Evolutionary conservation across 2,888 invertebrate species (phyloP).

Genomic region (Campaea margaritaria): DNA sequence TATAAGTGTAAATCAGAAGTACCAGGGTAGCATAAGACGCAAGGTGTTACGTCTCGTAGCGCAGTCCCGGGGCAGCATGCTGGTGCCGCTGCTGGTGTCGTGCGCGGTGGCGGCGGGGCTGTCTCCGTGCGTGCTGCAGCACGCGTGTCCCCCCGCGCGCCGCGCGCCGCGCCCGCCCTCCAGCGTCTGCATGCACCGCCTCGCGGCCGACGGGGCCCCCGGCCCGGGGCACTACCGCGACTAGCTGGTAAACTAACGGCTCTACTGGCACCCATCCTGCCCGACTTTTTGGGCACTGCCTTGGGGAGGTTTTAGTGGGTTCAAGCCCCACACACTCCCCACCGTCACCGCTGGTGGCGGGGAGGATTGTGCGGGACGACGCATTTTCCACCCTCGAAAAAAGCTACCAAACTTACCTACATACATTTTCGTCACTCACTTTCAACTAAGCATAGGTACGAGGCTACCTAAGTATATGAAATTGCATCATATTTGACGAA

Average conservation of each 20-base stretch:
- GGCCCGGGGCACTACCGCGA: neutral
- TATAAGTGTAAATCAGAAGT: too few species aligned
- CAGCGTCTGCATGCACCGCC: constrained; percentile 73
- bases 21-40: too few species aligned
- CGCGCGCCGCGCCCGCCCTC: constrained; percentile 55
- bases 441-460: too few species aligned
- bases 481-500: constrained; percentile 55
- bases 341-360: too few species aligned
- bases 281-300: too few species aligned
- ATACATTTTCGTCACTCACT: too few species aligned
- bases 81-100: constrained; percentile 57
- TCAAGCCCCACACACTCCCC: too few species aligned
- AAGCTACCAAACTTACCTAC: too few species aligned
- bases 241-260: neutral
- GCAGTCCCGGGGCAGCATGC: constrained; percentile 40
- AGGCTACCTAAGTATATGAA: neutral
- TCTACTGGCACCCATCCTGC: too few species aligned
- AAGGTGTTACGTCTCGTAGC: neutral
- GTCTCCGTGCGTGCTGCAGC: constrained; percentile 73
- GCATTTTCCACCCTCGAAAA: too few species aligned
- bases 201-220: constrained; percentile 32
- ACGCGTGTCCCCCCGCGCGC: constrained; percentile 53
- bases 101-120: constrained; percentile 56
- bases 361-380: too few species aligned
- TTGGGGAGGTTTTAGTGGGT: too few species aligned